Evolutionary conservation across 2,797 vertebrate species (phyloP), one percentile per base, ranked within the genome.

Genomic region (Liparis tanakae): DNA sequence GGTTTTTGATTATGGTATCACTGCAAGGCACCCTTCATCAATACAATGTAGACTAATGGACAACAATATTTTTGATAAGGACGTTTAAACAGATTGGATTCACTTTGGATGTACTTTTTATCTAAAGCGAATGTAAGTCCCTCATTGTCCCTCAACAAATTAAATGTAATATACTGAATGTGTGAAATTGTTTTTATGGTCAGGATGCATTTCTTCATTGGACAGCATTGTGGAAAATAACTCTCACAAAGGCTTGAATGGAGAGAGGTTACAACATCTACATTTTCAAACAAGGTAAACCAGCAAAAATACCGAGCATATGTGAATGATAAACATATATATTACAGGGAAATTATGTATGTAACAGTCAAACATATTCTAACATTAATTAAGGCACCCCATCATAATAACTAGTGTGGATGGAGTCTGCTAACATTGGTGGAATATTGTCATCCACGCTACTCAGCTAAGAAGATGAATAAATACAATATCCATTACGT

Each of bases 371-470:
- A 67, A 67, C 79, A 37, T 82, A 60, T 76, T 43, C 6, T 30
- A 81, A 70, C 41, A 76, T 75, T 12, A 74, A 68, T 81, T 84
- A 93, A 93, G 92, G 91, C 91, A 91, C 85, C 71, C 74, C 72
- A 72, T 78, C 72, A 64, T 51, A 70, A 83, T 82, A 80, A 55
- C 86, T 73, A 72, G 51, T 68, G 54, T 76, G 43, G 68, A 85
- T 3, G 33, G 25, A 30, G 25, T 70, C 50, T 72, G 22, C 63
- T 72, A 54, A 25, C 36, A 66, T 37, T 14, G 59, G 59, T 80
- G 61, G 64, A 76, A 46, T 34, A 53, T 41, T 44, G 14, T 48
- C 67, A 58, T 33, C 67, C 20, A 56, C 1, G 41, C 10, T 63
- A 82, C 59, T 68, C 63, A 51, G 77, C 39, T 66, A 46, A 54